Evolutionary conservation across 2,113 vertebrate genomes (phyloP).

Genomic region (Elgaria multicarinata): DNA sequence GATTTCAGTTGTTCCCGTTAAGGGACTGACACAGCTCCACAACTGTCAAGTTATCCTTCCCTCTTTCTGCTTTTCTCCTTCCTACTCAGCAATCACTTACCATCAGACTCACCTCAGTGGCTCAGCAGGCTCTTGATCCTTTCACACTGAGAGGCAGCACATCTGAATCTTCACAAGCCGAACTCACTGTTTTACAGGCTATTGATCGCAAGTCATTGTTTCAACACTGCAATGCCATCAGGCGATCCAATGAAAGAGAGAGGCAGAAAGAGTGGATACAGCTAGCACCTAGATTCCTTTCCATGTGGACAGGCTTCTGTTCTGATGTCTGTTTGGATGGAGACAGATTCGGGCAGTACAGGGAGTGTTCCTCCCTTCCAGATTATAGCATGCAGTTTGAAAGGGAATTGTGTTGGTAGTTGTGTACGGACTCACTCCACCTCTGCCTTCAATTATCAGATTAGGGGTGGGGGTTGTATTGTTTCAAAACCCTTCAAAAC

Average conservation of each 20-base stretch:
- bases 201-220: constrained; percentile 69
- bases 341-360: neutral
- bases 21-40: neutral
- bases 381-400: neutral
- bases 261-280: constrained; percentile 29
- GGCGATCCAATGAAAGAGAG: constrained; percentile 55
- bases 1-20: neutral
- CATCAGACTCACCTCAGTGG: constrained; percentile 70
- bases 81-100: constrained; percentile 55
- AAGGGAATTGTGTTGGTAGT: neutral
- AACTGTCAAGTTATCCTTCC: constrained; percentile 28
- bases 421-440: neutral
- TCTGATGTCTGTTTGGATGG: constrained; percentile 3
- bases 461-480: neutral
- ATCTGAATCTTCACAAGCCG: constrained; percentile 62
- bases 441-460: neutral
- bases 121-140: constrained; percentile 56
- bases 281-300: neutral
- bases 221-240: constrained; percentile 57
- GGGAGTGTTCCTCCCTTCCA: neutral
- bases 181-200: constrained; percentile 68
- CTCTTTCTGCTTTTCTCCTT: constrained; percentile 34
- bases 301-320: constrained; percentile 19
- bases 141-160: constrained; percentile 59
- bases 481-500: neutral